Evolutionary conservation across 2,888 invertebrate genomes (phyloP).

Genomic region (Mythimna lalbum): DNA sequence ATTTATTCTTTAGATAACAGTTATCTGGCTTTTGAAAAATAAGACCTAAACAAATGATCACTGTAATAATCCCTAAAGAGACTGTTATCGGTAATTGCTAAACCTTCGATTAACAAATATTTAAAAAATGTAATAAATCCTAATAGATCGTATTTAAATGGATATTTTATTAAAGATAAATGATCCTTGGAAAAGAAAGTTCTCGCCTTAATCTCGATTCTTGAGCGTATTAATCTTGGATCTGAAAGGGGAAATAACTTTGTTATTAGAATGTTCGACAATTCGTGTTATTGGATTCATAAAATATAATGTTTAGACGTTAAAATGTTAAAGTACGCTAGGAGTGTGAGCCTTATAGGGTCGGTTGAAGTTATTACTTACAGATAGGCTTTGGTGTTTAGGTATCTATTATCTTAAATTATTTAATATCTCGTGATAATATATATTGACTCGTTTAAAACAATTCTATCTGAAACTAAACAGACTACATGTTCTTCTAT

Average conservation of each 20-base stretch:
- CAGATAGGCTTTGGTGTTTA: not conserved
- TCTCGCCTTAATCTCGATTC: constrained; percentile 39
- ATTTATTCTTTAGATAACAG: too few relatives aligned
- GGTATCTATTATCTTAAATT: not conserved
- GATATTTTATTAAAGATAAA: constrained; percentile 37
- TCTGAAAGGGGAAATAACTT: constrained; percentile 49
- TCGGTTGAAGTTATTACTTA: not conserved
- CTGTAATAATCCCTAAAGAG: not conserved
- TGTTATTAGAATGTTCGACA: constrained; percentile 34
- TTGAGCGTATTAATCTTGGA: constrained; percentile 44
- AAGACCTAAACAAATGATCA: not conserved
- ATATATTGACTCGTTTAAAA: not conserved
- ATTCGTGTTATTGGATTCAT: constrained; percentile 28
- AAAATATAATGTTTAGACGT: not conserved
- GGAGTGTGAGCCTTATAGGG: not conserved
- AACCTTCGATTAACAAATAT: constrained; percentile 18
- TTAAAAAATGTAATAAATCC: constrained; percentile 17
- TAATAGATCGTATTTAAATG: constrained; percentile 30
- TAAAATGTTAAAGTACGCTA: not conserved
- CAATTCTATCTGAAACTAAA: not conserved
- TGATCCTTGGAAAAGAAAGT: constrained; percentile 32
- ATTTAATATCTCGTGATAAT: not conserved
- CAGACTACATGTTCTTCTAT: not conserved
- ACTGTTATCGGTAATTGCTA: constrained; percentile 4
- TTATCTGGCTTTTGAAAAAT: too few relatives aligned